Percentiles rank a stretch among this genome's conserved stretches.
Evolutionary conservation across 2,113 vertebrate genomes (phyloP).

Genomic region (Chroicocephalus ridibundus): DNA sequence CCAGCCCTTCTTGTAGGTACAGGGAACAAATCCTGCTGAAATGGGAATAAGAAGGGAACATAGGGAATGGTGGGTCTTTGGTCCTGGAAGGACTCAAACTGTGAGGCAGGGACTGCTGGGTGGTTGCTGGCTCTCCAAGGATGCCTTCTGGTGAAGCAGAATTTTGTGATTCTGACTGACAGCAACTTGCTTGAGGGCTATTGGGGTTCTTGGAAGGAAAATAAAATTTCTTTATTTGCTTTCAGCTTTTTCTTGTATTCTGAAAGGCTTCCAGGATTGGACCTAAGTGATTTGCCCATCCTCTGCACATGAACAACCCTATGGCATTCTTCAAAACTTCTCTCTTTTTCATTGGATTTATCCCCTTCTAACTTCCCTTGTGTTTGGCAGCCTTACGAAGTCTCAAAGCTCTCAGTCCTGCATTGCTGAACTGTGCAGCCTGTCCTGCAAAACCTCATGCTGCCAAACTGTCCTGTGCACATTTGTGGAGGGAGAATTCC

Average conservation of each 20-base stretch:
- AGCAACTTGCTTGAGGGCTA: not conserved
- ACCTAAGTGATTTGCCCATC: not conserved
- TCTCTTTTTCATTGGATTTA: not conserved
- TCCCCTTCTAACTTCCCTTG: not conserved
- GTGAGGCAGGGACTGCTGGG: not conserved
- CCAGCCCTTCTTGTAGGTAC: not conserved
- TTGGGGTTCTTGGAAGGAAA: not conserved
- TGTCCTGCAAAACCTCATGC: not conserved
- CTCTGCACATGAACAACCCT: not conserved
- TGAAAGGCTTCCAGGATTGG: not conserved
- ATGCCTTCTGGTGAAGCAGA: not conserved
- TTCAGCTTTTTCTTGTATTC: not conserved
- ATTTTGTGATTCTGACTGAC: not conserved
- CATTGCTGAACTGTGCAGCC: not conserved
- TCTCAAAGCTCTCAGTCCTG: not conserved
- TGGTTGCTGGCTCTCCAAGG: not conserved
- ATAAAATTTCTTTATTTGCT: not conserved
- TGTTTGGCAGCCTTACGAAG: not conserved
- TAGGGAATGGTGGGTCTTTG: not conserved
- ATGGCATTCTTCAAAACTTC: not conserved
- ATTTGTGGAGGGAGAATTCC: not conserved
- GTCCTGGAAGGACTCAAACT: not conserved
- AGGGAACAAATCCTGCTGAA: not conserved
- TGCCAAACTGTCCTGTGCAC: not conserved
- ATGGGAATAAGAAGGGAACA: not conserved